A percentile compares a stretch with the other conserved stretches of the same genome.
Evolutionary conservation across 2,113 vertebrate genomes (phyloP).

Genomic region (Cyanocitta stelleri): DNA sequence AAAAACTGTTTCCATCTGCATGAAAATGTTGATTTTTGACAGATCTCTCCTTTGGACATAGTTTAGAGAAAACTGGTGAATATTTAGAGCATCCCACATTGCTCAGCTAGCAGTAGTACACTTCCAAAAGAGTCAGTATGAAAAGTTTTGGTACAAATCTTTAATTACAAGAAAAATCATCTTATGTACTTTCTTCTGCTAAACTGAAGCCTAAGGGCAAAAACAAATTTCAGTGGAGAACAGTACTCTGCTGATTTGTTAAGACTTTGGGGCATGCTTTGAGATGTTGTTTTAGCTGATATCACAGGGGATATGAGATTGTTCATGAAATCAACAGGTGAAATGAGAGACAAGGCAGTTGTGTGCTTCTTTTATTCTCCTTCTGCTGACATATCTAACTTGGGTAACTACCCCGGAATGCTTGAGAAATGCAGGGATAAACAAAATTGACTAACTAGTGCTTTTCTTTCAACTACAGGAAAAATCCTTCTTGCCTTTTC

Average conservation of each 20-base stretch:
- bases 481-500: neutral
- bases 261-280: neutral
- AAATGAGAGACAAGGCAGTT: neutral
- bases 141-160: neutral
- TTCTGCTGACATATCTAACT: neutral
- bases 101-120: neutral
- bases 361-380: neutral
- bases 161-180: neutral
- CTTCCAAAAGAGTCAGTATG: neutral
- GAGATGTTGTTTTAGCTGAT: neutral
- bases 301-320: neutral
- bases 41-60: neutral
- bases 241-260: neutral
- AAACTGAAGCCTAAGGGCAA: neutral
- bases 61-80: neutral
- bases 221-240: neutral
- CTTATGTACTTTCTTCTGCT: neutral
- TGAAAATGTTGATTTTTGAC: slow-evolving; percentile 22
- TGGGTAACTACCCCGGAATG: neutral
- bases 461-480: neutral
- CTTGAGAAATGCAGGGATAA: neutral
- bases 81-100: neutral
- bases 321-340: neutral
- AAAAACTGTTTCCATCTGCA: slow-evolving; percentile 33
- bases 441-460: neutral